A percentile compares a stretch with the other conserved stretches of the same genome.
phyloP scores from a whole-genome alignment of 2,888 invertebrate species.

The Aspidapion aeneum region DNA sequence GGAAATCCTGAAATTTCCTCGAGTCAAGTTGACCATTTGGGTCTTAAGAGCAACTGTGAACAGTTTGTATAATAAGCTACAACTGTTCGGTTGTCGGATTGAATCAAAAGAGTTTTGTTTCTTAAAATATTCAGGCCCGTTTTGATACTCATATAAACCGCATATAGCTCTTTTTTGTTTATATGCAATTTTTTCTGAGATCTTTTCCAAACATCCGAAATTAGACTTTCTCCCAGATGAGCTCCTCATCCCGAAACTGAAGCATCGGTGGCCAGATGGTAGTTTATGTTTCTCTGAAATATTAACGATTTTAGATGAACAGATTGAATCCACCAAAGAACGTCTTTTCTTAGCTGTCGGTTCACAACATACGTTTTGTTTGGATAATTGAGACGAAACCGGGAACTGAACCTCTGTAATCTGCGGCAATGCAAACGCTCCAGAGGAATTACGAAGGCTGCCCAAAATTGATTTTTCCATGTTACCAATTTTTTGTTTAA shows the following conservation, averaged over 20 bases:
- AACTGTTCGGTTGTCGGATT: too few relatives aligned
- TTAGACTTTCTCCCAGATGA: conserved; percentile 5
- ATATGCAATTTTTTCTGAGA: conserved; percentile 17
- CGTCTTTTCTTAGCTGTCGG: conserved; percentile 3
- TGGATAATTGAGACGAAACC: conserved; percentile 5
- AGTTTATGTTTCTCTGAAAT: neutral
- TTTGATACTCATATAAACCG: conserved; percentile 11
- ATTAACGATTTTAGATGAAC: neutral
- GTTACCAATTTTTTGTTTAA: conserved; percentile 9
- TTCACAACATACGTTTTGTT: conserved; percentile 6
- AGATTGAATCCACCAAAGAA: neutral
- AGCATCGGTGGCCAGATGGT: conserved; percentile 12
- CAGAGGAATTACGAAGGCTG: conserved; percentile 19
- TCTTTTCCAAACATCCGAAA: neutral
- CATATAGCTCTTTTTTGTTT: conserved; percentile 18
- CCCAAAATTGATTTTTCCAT: conserved; percentile 18
- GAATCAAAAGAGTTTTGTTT: too few relatives aligned
- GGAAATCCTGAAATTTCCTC: too few relatives aligned
- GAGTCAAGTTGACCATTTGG: too few relatives aligned
- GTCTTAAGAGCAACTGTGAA: too few relatives aligned
- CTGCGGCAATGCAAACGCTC: conserved; percentile 18
- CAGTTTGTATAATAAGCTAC: too few relatives aligned
- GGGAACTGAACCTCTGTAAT: conserved; percentile 9
- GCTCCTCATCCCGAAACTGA: conserved; percentile 15
- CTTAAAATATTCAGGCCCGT: neutral